Evolutionary conservation across 2,113 vertebrate genomes (phyloP).

Genomic region (Coryphaenoides rupestris): DNA sequence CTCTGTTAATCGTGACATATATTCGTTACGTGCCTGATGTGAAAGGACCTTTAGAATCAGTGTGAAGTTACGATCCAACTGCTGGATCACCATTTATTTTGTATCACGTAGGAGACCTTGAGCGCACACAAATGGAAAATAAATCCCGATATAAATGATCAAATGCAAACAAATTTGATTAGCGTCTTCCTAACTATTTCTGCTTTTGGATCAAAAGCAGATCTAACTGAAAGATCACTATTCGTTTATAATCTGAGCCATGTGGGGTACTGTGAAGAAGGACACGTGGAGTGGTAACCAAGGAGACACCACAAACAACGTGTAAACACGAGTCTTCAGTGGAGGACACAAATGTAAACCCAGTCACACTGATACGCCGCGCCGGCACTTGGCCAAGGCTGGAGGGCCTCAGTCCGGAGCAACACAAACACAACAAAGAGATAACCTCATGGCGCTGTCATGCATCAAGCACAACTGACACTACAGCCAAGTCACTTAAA

Average conservation of each 20-base stretch:
- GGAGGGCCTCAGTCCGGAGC: conserved; percentile 37
- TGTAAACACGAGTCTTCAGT: conserved; percentile 61
- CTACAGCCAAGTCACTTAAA: conserved; percentile 20
- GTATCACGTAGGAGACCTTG: conserved; percentile 10
- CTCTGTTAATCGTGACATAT: too few species aligned
- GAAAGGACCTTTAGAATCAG: too few species aligned
- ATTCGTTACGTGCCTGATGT: too few species aligned
- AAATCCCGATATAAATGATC: conserved; percentile 42
- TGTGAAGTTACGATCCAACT: too few species aligned
- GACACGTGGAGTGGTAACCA: conserved; percentile 63
- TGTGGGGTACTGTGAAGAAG: conserved; percentile 70
- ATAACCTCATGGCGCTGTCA: conserved; percentile 40
- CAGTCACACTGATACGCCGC: conserved; percentile 52
- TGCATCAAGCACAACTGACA: conserved; percentile 17
- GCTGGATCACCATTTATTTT: conserved; percentile 11
- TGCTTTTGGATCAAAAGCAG: conserved; percentile 37
- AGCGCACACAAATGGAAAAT: conserved; percentile 21
- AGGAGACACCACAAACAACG: conserved; percentile 60
- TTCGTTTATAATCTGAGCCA: conserved; percentile 71
- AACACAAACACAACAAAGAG: conserved; percentile 38
- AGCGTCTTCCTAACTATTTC: conserved; percentile 46
- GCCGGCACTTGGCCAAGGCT: conserved; percentile 44
- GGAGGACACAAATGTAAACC: conserved; percentile 49
- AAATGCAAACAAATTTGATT: conserved; percentile 53
- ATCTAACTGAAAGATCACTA: conserved; percentile 54